These are phyloP conservation scores for Chlorocebus sabaeus DNA, from an alignment of 2,113 vertebrate species.

Conservation along the genomic window DNA sequence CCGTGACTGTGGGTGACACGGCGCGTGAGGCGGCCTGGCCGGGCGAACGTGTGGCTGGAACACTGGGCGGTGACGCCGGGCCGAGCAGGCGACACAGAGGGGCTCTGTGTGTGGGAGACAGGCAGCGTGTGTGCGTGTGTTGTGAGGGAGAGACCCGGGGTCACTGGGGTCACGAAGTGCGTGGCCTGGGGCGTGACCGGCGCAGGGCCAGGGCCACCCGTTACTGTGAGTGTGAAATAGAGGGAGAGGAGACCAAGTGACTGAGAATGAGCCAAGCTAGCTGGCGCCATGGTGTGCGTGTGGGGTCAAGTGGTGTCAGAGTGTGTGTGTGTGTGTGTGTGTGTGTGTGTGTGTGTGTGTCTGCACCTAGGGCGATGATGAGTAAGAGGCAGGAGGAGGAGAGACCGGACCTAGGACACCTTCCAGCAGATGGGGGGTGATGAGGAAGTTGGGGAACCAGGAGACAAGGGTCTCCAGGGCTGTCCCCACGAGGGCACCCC, in stretches of 20 bases:
- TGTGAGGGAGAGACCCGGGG: neutral
- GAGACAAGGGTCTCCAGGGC: neutral
- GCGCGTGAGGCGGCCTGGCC: conserved; percentile 59
- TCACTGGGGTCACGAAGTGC: conserved; percentile 16
- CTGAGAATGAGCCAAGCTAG: neutral
- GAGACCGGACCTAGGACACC: neutral
- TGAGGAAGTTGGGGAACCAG: neutral
- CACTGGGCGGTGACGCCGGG: conserved; percentile 52
- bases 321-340: neutral
- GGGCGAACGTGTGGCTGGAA: conserved; percentile 57
- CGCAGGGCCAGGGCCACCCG: neutral
- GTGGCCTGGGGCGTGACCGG: neutral
- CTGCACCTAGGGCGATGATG: neutral
- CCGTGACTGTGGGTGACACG: conserved; percentile 68
- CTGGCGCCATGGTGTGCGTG: neutral
- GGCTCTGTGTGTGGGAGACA: conserved; percentile 51
- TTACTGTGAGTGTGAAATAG: neutral
- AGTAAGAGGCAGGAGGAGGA: neutral
- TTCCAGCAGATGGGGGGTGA: neutral
- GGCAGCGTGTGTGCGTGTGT: neutral
- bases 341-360: too few relatives aligned
- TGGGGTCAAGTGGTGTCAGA: neutral
- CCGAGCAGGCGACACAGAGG: conserved; percentile 55
- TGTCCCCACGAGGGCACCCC: neutral
- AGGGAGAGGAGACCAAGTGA: neutral